These are phyloP conservation scores for Misgurnus anguillicaudatus DNA, from an alignment of 2,113 vertebrate species.

Conservation along the genomic window DNA sequence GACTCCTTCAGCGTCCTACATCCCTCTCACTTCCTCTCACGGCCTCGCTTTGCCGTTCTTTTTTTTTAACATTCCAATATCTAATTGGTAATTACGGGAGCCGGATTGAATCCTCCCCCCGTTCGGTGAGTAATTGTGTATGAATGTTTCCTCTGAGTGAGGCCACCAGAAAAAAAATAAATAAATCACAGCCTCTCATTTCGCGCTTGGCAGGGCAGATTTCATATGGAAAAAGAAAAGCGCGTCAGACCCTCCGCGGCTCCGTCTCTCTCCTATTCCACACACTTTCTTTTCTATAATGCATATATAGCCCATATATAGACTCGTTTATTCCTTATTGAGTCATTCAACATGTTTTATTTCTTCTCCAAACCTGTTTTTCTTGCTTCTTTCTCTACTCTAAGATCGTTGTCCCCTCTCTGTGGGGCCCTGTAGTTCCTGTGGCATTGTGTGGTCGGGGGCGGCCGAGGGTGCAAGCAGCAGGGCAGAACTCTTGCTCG, in stretches of 20 bases:
- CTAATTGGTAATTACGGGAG: constrained; percentile 83
- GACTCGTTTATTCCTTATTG: neutral
- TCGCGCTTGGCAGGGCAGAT: constrained; percentile 82
- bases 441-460: constrained; percentile 75
- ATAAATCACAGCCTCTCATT: constrained; percentile 85
- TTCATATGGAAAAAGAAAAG: constrained; percentile 73
- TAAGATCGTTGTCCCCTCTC: constrained; percentile 60
- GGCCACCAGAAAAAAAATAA: constrained; percentile 80
- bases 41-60: constrained; percentile 49
- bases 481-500: constrained; percentile 75
- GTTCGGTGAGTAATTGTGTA: constrained; percentile 79
- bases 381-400: constrained; percentile 48
- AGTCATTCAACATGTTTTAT: neutral
- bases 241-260: constrained; percentile 45
- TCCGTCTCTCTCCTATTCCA: neutral
- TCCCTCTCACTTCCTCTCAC: constrained; percentile 32
- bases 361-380: neutral
- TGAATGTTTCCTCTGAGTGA: constrained; percentile 78
- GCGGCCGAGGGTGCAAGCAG: constrained; percentile 66
- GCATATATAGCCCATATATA: neutral
- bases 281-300: constrained; percentile 10
- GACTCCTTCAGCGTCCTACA: constrained; percentile 52
- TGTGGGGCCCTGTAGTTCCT: constrained; percentile 74
- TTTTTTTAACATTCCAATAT: constrained; percentile 78
- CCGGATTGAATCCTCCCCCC: constrained; percentile 74